Base-by-base conservation (phyloP, 2,888 invertebrate species). In the Chymomyza amoena region DNA sequence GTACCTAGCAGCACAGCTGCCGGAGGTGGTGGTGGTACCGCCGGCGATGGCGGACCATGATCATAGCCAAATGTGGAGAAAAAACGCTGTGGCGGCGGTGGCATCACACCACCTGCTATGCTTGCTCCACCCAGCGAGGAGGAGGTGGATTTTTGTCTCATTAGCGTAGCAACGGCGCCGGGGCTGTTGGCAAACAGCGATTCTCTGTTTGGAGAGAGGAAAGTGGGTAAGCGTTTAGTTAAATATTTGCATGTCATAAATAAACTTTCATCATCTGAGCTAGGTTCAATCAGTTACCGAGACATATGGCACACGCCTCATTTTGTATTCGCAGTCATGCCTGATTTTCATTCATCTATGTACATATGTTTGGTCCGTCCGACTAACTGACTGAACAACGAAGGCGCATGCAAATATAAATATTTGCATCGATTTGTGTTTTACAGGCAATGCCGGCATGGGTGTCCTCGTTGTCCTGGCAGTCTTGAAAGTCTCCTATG, bases 41-140 rank as follows among this genome's bases (percentile, higher is more conserved):
- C 77, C 28, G 79, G 73, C 68, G 59, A 10, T n/a, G 63, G 59
- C 59, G 76, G 76, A 51, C 77, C 79, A 68, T 82, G 82, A 75
- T 92, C 91, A 68, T 92, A 92, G 69, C 92, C 92, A 63, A 92
- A 92, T 32, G 92, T 92, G 28, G 92, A 92, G 70, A 92, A 92
- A 67, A 91, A 90, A 4, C 91, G 88, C 6, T 84, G 80, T 15
- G 89, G 88, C 5, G 90, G 84, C 15, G 88, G 79, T 6, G 85
- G 81, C 72, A 87, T 69, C 0, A n/a, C 57, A n/a, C 68, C 73
- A 45, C 84, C 88, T 25, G 66, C 69, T 57, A 78, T 79, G 60
- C 83, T 79, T 39, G 84, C 69, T 32, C 79, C 87, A 68, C 89
- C 86, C 56, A 87, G 69, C 56, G 91, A 89, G 10, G 91, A 89